Evolutionary conservation across 1,140 invertebrate genomes (phyloP).

Genomic region (Reticulitermes speratus): DNA sequence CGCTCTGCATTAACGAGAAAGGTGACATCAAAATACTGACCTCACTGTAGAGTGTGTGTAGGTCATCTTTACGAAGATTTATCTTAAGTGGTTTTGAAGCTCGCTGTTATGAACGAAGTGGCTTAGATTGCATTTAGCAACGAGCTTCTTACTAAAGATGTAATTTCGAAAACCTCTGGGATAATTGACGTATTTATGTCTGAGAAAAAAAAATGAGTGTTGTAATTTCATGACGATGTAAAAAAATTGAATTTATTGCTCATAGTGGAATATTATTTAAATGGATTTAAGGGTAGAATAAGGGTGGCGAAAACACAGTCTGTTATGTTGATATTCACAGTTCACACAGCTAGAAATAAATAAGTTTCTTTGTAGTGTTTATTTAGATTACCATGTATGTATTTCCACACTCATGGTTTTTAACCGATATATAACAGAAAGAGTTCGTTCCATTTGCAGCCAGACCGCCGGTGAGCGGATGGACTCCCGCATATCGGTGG

Average conservation of each 20-base stretch:
- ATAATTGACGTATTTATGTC: not conserved
- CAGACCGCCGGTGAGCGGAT: too few relatives aligned
- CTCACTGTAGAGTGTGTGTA: not conserved
- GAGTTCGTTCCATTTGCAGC: too few relatives aligned
- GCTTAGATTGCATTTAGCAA: not conserved
- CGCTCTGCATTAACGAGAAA: too few relatives aligned
- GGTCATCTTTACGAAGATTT: not conserved
- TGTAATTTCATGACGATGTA: not conserved
- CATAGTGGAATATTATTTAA: not conserved
- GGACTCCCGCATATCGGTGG: too few relatives aligned
- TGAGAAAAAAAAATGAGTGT: not conserved
- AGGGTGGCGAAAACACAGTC: not conserved
- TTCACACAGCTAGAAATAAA: too few relatives aligned
- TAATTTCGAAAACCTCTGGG: conserved; percentile 15
- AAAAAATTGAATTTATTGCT: not conserved
- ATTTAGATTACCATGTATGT: too few relatives aligned
- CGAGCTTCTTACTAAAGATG: not conserved
- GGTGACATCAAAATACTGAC: not conserved
- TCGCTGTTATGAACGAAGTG: not conserved
- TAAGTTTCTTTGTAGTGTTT: too few relatives aligned
- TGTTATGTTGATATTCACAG: too few relatives aligned
- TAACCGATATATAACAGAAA: too few relatives aligned
- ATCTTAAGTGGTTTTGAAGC: not conserved
- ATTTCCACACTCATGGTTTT: too few relatives aligned
- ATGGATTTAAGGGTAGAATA: not conserved